Base-by-base conservation (phyloP, 2,797 vertebrate species). In the Xenopus petersii region DNA sequence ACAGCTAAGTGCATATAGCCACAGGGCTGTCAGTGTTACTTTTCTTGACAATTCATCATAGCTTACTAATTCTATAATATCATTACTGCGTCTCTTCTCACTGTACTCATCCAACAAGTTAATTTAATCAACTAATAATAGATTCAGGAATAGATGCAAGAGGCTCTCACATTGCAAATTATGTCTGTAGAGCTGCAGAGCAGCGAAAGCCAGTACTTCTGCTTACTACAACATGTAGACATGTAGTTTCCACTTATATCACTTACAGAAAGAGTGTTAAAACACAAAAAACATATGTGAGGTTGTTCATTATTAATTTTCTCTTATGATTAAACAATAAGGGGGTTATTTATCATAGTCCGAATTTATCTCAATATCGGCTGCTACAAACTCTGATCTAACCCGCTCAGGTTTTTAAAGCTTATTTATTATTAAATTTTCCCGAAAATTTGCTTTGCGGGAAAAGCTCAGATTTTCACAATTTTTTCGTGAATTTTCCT, bases 31-130 rank as follows among this genome's bases (percentile, higher is more conserved):
- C 96, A 96, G 91, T 92, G 91, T 92, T 90, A 93, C 94, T 96
- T 93, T 94, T 91, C 89, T 87, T 93, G 92, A 96, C 94, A 95
- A 98, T 99, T 96, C 93, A 98, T 98, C 96, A 98, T 92, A 82
- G 92, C 91, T 92, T 92, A 93, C 95, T 98, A 98, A 98, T 98
- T 98, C 93, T 93, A 93, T 98, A 96, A 96, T 95, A 95, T 94
- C 93, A 96, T 96, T 96, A 96, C 94, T 83, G 89, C 89, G 89
- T 91, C 90, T 94, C 93, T 96, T 97, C 91, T 91, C 94, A 94
- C 94, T 93, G 91, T 92, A 93, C 92, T 85, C 91, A 92, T 93
- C 90, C 91, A 94, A 91, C 90, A 91, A 92, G 94, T 90, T 95
- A 96, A 98, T 95, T 95, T 94, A 95, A 96, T 98, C 94, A 97